A percentile compares a stretch with the other conserved stretches of the same genome.
These are phyloP conservation scores for Cuculus canorus DNA, from an alignment of 2,797 vertebrate species.

Conservation along the genomic window DNA sequence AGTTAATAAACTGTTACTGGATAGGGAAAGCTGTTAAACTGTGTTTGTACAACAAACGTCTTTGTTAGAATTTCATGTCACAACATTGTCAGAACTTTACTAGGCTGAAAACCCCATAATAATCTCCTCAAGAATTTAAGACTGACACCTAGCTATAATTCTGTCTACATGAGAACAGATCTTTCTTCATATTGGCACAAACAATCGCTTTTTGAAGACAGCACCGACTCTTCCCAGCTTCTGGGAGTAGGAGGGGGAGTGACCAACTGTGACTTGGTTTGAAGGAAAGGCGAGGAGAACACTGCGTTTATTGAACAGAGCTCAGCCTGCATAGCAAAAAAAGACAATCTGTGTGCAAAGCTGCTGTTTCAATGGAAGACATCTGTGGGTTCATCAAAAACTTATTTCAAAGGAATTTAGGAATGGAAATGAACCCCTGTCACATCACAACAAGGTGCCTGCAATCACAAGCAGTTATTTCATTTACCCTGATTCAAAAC, in stretches of 20 bases:
- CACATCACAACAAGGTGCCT: background rate
- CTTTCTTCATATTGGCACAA: background rate
- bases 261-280: background rate
- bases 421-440: conserved; percentile 18
- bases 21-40: background rate
- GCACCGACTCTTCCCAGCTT: background rate
- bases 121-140: background rate
- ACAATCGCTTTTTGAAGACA: background rate
- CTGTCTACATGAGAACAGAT: background rate
- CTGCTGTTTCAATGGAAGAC: background rate
- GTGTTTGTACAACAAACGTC: background rate
- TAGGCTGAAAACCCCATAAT: background rate
- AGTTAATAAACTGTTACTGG: background rate
- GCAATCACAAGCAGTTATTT: background rate
- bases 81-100: background rate
- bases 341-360: background rate
- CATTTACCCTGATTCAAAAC: background rate
- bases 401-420: background rate
- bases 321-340: background rate
- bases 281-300: background rate
- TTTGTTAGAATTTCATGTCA: background rate
- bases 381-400: background rate
- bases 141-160: background rate
- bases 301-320: background rate
- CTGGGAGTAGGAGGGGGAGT: background rate